Evolutionary conservation across 2,797 vertebrate species (phyloP).

Genomic region (Telmatherina bonti): DNA sequence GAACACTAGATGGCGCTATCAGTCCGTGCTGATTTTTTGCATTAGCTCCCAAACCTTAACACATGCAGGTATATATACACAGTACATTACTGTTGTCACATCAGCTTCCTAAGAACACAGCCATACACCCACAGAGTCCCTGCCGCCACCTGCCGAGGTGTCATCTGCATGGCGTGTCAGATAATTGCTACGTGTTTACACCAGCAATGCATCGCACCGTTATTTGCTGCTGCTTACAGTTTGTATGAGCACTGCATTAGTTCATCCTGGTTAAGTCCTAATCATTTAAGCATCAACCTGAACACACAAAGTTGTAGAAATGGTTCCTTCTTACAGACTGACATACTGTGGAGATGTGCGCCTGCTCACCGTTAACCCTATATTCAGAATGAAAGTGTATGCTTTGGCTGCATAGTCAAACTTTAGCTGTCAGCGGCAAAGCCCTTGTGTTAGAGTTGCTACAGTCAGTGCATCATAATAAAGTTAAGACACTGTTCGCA

Average conservation of each 20-base stretch:
- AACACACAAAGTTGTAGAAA: constrained; percentile 6
- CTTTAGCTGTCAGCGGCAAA: constrained; percentile 33
- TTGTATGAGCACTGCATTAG: constrained; percentile 21
- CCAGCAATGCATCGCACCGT: constrained; percentile 35
- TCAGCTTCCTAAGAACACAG: constrained; percentile 10
- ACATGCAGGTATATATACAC: constrained; percentile 36
- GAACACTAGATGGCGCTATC: constrained; percentile 69
- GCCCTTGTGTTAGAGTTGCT: constrained; percentile 48
- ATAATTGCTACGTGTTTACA: constrained; percentile 40
- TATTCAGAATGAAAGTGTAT: constrained; percentile 35
- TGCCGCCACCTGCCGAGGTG: constrained; percentile 10
- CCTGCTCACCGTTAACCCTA: constrained; percentile 61
- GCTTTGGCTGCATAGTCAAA: constrained; percentile 30
- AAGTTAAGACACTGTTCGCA: constrained; percentile 65
- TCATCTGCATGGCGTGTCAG: constrained; percentile 6
- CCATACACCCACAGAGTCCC: constrained; percentile 24
- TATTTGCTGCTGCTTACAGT: constrained; percentile 24
- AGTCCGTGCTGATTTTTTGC: not conserved
- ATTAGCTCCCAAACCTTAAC: constrained; percentile 14
- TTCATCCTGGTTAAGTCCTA: constrained; percentile 23
- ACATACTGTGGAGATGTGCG: constrained; percentile 44
- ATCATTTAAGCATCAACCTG: constrained; percentile 29
- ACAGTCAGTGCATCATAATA: constrained; percentile 26
- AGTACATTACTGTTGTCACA: constrained; percentile 46
- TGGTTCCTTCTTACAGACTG: constrained; percentile 9